phyloP scores from a whole-genome alignment of 1,140 invertebrate species.

The Microplitis mediator region DNA sequence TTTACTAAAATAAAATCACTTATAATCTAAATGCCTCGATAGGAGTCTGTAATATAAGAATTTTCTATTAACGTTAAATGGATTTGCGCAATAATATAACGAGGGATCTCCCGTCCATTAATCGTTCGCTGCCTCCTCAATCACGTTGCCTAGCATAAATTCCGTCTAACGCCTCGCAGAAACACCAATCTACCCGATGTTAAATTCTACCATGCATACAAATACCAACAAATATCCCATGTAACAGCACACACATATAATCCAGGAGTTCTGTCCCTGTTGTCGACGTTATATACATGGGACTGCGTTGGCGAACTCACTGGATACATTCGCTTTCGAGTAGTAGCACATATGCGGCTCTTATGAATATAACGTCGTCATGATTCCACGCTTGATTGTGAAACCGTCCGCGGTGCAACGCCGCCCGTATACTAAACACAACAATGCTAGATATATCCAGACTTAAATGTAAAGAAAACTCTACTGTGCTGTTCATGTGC shows the following conservation, averaged over 20 bases:
- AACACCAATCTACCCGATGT: not conserved
- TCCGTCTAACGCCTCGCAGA: slow-evolving; percentile 23
- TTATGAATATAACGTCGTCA: slow-evolving; percentile 54
- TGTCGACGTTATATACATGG: not conserved
- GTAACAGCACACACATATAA: no score
- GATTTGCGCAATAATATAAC: slow-evolving; percentile 20
- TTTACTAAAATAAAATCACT: no score
- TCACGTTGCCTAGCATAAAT: slow-evolving; percentile 28
- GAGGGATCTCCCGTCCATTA: slow-evolving; percentile 27
- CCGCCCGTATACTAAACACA: slow-evolving; percentile 44
- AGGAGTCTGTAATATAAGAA: not conserved
- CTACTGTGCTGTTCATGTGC: no score
- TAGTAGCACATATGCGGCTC: slow-evolving; percentile 21
- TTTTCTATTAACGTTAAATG: slow-evolving; percentile 25
- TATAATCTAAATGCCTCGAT: not conserved
- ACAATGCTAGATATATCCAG: slow-evolving; percentile 25
- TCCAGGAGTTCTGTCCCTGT: not conserved
- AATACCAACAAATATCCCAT: not conserved
- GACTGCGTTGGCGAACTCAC: slow-evolving; percentile 21
- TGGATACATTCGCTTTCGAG: slow-evolving; percentile 24
- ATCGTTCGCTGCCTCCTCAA: slow-evolving; percentile 30
- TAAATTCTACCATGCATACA: no score
- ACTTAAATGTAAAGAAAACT: no score
- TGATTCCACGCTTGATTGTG: slow-evolving; percentile 53
- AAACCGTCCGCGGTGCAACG: slow-evolving; percentile 41